Percentiles rank a stretch among this genome's conserved stretches.
Conservation (phyloP, 2,888 invertebrate genomes). For the Panzeria rudis region DNA sequence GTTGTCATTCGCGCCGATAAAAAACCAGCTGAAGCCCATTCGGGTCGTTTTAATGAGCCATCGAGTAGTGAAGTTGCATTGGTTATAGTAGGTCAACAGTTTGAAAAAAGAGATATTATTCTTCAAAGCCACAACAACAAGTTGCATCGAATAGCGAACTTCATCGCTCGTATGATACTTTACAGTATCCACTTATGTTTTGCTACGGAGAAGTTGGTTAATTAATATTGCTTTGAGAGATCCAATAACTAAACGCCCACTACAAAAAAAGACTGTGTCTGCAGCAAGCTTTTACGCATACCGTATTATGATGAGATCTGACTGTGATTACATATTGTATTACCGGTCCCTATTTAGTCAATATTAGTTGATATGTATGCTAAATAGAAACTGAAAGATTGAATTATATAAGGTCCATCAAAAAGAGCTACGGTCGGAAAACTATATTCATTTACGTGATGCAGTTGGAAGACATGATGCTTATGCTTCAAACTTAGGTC, state of each 20-base stretch:
- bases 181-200: conserved; percentile 43
- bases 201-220: conserved; percentile 37
- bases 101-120: conserved; percentile 20
- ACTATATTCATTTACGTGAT: conserved; percentile 20
- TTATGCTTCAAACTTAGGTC: too few species aligned
- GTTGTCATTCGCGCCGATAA: conserved; percentile 15
- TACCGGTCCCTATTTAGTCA: conserved; percentile 22
- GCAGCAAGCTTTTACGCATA: too few species aligned
- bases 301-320: conserved; percentile 3
- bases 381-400: conserved; percentile 30
- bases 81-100: conserved; percentile 19
- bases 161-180: conserved; percentile 23
- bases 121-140: conserved; percentile 23
- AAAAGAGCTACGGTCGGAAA: conserved; percentile 22
- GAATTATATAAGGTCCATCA: conserved; percentile 13
- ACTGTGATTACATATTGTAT: conserved; percentile 14
- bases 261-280: too few species aligned
- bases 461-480: too few species aligned
- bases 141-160: conserved; percentile 31
- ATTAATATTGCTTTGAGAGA: conserved; percentile 9
- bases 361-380: conserved; percentile 46
- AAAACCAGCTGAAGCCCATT: conserved; percentile 5
- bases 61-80: conserved; percentile 19
- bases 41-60: conserved; percentile 20
- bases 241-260: neutral